Evolutionary conservation across 2,113 vertebrate genomes (phyloP).

Genomic region (Pandion haliaetus): DNA sequence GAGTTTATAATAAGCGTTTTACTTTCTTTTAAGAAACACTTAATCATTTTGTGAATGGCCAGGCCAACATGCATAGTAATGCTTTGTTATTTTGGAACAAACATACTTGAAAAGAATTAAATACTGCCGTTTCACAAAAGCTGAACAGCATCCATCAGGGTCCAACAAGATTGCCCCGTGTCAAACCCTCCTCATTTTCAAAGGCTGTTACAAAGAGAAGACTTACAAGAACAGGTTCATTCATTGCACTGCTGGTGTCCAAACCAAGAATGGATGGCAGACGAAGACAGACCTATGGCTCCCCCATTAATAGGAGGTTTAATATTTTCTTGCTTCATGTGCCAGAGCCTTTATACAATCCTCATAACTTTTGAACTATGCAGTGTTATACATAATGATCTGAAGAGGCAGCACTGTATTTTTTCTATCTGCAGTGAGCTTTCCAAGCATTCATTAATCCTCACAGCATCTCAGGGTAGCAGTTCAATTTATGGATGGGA

Average conservation of each 20-base stretch:
- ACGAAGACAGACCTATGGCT: background rate
- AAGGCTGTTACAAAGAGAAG: background rate
- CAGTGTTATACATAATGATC: background rate
- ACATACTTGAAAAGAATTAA: background rate
- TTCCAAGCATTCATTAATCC: conserved; percentile 47
- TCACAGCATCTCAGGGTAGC: conserved; percentile 21
- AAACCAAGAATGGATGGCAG: background rate
- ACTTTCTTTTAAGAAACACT: background rate
- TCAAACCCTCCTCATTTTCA: background rate
- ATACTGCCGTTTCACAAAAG: background rate
- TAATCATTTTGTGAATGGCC: background rate
- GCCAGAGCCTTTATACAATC: background rate
- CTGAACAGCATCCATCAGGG: background rate
- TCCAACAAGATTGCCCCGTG: background rate
- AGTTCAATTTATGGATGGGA: conserved; percentile 41
- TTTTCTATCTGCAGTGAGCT: conserved; percentile 21
- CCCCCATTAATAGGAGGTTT: background rate
- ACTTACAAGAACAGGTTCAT: background rate
- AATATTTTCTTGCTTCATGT: background rate
- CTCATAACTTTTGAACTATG: background rate
- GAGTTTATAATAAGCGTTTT: background rate
- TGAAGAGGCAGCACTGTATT: conserved; percentile 8
- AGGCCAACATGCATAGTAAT: background rate
- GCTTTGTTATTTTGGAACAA: background rate
- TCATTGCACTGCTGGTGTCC: background rate